Evolutionary conservation across 2,888 invertebrate species (phyloP).

Genomic region (Heliconius hortense): DNA sequence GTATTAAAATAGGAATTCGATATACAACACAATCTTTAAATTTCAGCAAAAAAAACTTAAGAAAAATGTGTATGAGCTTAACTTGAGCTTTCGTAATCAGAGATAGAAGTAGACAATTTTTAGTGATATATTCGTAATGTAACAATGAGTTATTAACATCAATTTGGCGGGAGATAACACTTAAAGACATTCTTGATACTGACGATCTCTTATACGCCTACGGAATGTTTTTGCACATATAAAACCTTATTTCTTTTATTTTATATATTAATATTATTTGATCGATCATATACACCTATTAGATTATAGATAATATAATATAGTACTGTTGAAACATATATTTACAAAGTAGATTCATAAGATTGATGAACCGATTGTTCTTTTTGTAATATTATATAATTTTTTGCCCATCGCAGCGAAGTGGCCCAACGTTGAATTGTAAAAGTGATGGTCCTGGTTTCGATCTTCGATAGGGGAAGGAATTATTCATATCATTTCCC

Average conservation of each 20-base stretch:
- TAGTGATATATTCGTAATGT: neutral
- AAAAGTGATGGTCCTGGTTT: no score
- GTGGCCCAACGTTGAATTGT: no score
- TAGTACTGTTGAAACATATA: slow-evolving; percentile 17
- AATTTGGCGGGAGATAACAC: slow-evolving; percentile 5
- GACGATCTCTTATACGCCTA: slow-evolving; percentile 48
- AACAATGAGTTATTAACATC: slow-evolving; percentile 4
- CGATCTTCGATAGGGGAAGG: no score
- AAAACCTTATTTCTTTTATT: slow-evolving; percentile 38
- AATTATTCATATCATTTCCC: no score
- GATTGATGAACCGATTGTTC: slow-evolving; percentile 23
- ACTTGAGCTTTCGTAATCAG: neutral
- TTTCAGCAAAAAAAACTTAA: neutral
- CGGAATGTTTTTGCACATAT: slow-evolving; percentile 45
- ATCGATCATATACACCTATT: slow-evolving; percentile 28
- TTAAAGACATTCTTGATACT: slow-evolving; percentile 33
- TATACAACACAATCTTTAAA: slow-evolving; percentile 50
- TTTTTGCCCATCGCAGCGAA: no score
- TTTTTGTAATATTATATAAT: neutral
- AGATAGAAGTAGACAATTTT: neutral
- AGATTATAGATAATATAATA: slow-evolving; percentile 10
- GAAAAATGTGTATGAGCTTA: no score
- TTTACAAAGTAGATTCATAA: slow-evolving; percentile 1
- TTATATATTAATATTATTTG: slow-evolving; percentile 36
- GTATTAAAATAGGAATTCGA: slow-evolving; percentile 61